Evolutionary conservation across 2,113 vertebrate species (phyloP).

Genomic region (Lophius piscatorius): DNA sequence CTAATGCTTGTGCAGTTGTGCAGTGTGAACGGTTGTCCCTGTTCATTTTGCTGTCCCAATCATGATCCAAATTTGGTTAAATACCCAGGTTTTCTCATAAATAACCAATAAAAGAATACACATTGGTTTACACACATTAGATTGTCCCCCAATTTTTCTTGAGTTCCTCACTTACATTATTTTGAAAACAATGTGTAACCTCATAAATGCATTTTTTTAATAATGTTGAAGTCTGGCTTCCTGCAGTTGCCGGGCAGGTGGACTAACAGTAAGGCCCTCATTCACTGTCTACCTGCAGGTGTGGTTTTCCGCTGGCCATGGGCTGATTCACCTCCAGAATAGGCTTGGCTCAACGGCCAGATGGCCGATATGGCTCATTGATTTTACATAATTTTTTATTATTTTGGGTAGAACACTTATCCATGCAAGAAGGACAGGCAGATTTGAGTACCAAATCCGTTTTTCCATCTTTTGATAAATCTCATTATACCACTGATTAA

Average conservation of each 20-base stretch:
- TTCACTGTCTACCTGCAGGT: slow-evolving; percentile 22
- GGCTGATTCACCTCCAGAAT: slow-evolving; percentile 30
- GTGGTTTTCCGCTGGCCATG: slow-evolving; percentile 25
- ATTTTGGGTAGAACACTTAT: no score
- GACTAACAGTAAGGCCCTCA: slow-evolving; percentile 14
- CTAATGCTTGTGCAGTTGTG: no score
- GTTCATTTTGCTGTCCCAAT: no score
- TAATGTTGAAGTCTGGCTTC: slow-evolving; percentile 23
- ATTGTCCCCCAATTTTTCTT: no score
- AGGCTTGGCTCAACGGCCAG: neutral
- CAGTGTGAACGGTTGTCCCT: no score
- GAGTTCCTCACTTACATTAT: neutral
- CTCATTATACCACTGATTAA: no score
- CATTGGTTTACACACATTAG: no score
- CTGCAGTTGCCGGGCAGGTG: slow-evolving; percentile 21
- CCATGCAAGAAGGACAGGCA: no score
- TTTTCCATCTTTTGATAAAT: no score
- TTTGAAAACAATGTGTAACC: neutral
- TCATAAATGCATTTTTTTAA: slow-evolving; percentile 15
- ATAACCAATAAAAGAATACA: no score
- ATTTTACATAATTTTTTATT: neutral
- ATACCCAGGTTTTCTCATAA: no score
- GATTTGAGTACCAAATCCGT: neutral
- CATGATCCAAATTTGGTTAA: no score
- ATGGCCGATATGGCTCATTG: neutral